Evolutionary conservation across 2,888 invertebrate species (phyloP).

Genomic region (Hetaerina titia): DNA sequence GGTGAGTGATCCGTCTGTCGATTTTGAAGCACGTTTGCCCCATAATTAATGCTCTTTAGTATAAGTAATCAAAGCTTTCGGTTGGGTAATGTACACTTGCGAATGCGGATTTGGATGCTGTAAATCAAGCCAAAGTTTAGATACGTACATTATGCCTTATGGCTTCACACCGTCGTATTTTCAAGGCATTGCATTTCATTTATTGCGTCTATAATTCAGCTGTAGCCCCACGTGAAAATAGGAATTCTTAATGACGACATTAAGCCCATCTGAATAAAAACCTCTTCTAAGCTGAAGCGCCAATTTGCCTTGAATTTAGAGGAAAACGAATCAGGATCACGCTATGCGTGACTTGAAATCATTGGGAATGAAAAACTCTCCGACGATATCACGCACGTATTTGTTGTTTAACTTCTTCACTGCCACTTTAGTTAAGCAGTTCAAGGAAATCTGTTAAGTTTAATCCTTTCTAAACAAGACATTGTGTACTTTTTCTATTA

Average conservation of each 20-base stretch:
- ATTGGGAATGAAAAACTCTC: background rate
- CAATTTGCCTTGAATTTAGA: background rate
- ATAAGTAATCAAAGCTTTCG: constrained; percentile 26
- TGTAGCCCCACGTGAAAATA: background rate
- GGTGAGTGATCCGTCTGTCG: background rate
- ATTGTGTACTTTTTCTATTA: background rate
- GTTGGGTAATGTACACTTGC: background rate
- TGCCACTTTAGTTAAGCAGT: background rate
- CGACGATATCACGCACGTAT: background rate
- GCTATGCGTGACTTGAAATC: constrained; percentile 16
- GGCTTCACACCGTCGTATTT: background rate
- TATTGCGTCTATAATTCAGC: background rate
- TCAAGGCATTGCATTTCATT: background rate
- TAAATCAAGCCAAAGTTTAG: background rate
- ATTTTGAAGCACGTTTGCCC: background rate
- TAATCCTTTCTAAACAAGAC: background rate
- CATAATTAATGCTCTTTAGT: background rate
- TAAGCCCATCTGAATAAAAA: background rate
- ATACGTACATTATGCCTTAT: background rate
- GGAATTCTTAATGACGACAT: background rate
- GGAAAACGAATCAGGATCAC: background rate
- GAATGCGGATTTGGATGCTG: background rate
- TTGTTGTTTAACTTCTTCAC: background rate
- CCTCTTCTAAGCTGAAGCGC: background rate
- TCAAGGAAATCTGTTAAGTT: background rate